Percentiles rank a stretch among this genome's conserved stretches.
phyloP scores from a whole-genome alignment of 2,797 vertebrate species.

The Cuniculus paca region DNA sequence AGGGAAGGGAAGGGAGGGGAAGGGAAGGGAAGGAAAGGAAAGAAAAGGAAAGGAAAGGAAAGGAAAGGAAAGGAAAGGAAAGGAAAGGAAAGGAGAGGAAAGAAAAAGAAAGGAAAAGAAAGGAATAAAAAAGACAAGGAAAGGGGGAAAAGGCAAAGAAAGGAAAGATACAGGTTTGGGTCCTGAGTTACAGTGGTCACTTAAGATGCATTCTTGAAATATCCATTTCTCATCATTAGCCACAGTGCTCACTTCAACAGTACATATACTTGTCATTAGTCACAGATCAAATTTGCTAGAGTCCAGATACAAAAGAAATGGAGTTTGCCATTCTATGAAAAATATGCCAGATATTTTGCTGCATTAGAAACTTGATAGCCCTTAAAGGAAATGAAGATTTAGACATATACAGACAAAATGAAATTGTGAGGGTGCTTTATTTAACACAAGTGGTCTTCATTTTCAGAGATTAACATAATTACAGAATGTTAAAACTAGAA shows the following conservation, averaged over 20 bases:
- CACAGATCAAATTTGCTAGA: neutral
- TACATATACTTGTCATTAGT: neutral
- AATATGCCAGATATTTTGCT: neutral
- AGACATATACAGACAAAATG: neutral
- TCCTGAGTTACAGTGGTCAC: neutral
- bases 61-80: neutral
- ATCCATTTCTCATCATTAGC: neutral
- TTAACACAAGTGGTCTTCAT: neutral
- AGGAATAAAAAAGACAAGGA: too few species aligned
- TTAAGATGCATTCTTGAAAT: slow-evolving; percentile 27
- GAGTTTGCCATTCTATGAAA: neutral
- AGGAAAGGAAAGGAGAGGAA: too few species aligned
- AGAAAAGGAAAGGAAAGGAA: neutral
- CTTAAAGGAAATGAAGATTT: neutral
- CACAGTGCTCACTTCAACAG: neutral
- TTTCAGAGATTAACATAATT: slow-evolving; percentile 14
- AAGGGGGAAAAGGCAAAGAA: neutral
- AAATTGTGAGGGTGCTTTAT: neutral
- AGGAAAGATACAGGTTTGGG: neutral
- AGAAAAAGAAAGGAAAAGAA: neutral
- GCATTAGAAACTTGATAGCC: neutral
- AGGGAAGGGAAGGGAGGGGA: neutral
- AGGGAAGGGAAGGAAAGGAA: too few species aligned
- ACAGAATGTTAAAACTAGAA: neutral
- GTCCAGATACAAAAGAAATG: slow-evolving; percentile 14